Evolutionary conservation across 2,797 vertebrate species (phyloP).

Genomic region (Lacerta viridis): DNA sequence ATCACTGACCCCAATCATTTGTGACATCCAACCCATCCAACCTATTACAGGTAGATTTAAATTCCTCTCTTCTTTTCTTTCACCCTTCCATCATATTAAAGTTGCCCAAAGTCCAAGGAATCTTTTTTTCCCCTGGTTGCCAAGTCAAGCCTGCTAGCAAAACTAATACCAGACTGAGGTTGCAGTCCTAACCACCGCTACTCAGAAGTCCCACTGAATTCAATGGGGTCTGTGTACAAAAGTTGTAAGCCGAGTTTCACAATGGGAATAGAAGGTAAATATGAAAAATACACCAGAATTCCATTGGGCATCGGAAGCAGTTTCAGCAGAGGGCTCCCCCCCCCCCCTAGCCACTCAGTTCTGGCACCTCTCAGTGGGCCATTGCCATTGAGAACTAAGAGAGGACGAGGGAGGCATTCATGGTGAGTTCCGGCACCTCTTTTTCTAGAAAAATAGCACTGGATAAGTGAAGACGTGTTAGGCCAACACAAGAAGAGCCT

Average conservation of each 20-base stretch:
- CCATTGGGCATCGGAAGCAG: not conserved
- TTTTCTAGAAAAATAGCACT: no score
- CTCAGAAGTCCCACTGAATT: no score
- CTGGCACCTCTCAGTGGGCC: no score
- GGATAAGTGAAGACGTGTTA: no score
- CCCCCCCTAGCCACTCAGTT: no score
- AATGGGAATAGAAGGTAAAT: not conserved
- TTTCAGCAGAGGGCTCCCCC: not conserved
- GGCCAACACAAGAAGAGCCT: no score
- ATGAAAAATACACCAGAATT: not conserved
- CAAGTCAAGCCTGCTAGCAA: not conserved
- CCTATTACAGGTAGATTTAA: not conserved
- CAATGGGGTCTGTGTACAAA: no score
- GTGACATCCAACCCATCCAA: not conserved
- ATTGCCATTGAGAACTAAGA: no score
- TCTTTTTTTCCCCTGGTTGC: not conserved
- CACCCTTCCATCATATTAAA: rapidly evolving
- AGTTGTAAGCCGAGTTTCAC: not conserved
- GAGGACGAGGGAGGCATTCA: no score
- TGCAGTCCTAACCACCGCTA: no score
- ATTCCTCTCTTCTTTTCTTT: not conserved
- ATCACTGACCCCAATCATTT: not conserved
- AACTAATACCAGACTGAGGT: not conserved
- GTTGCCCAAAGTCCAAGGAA: not conserved
- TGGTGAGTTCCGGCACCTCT: no score